Conservation (phyloP, 30 jellyfish, hydroid and myxozoan genomes). For the Hydractinia symbiolongicarpus region DNA sequence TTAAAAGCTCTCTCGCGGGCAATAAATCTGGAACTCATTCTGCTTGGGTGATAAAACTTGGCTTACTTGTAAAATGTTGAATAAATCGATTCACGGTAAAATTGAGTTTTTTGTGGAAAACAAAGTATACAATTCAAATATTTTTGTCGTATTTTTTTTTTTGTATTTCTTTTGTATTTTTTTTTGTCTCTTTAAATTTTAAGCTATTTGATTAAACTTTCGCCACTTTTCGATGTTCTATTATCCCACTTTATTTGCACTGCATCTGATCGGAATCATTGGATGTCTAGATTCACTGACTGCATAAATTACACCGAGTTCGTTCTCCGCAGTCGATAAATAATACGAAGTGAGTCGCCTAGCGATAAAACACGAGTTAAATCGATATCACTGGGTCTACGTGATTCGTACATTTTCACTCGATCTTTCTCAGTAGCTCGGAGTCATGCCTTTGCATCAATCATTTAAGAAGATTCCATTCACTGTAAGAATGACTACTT, state of each 20-base stretch:
- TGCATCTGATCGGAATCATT: slow-evolving; percentile 81
- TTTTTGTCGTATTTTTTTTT: too few relatives aligned
- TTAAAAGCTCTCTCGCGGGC: too few relatives aligned
- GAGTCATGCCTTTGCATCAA: slow-evolving; percentile 64
- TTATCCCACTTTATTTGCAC: slow-evolving; percentile 56
- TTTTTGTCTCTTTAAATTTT: too few relatives aligned
- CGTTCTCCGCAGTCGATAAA: slow-evolving; percentile 83
- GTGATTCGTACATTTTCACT: slow-evolving; percentile 77
- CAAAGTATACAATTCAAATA: too few relatives aligned
- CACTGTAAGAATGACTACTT: slow-evolving; percentile 65
- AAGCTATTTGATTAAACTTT: slow-evolving; percentile 34
- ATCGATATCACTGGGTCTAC: slow-evolving; percentile 91
- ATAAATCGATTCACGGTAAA: too few relatives aligned
- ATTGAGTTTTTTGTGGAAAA: too few relatives aligned
- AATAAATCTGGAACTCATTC: too few relatives aligned
- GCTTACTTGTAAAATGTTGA: too few relatives aligned
- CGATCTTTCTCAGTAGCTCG: slow-evolving; percentile 91
- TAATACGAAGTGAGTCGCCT: slow-evolving; percentile 95
- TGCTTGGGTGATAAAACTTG: too few relatives aligned
- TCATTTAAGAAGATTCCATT: slow-evolving; percentile 66
- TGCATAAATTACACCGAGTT: slow-evolving; percentile 94
- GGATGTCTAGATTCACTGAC: slow-evolving; percentile 73
- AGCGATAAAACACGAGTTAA: slow-evolving; percentile 70
- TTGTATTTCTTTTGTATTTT: too few relatives aligned
- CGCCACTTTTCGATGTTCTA: slow-evolving; percentile 86